Base-by-base conservation (phyloP, 2,113 vertebrate genomes). In the Grallaria varia region DNA sequence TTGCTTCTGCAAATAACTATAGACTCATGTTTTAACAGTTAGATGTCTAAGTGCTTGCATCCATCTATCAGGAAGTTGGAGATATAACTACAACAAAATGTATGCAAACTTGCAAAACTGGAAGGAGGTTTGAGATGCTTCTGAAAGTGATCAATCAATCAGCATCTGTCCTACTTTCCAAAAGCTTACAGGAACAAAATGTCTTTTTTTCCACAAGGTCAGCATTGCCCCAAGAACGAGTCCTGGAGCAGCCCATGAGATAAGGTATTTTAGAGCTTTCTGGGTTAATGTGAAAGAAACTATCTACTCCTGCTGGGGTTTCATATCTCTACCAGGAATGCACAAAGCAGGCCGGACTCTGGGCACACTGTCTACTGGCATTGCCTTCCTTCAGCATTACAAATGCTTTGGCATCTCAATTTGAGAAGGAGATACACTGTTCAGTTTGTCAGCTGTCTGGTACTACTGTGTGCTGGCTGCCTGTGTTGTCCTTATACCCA, bases 1-100 rank as follows among this genome's bases (percentile, higher is more conserved):
- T 95, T 14, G 6, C n/a, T 92, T 92, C 92, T 95, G 93, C 91
- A 93, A 90, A 56, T 77, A 80, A 93, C 95, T 96, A 88, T 6
- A 88, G 59, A 24, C 6, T 31, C 60, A 35, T 84, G 53, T 89
- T 93, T 85, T 92, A 96, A 92, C 0, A 0, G 80, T 93, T 90
- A 73, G 69, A 82, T 88, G 49, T 79, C 49, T 71, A 72, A 90
- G 24, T 86, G 72, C 52, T 94, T 88, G 68, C 60, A 84, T 89
- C 35, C 72, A 74, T 93, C 80, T 89, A 27, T 72, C 74, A 87
- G 76, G 86, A 88, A 72, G 76, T 16, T 90, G 76, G 49, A 84
- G 56, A 40, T 49, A 39, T 90, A 81, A 72, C 69, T 96, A 45
- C 56, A 84, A 20, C 44, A 90, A 93, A 96, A 90, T 58, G 69